phyloP scores from a whole-genome alignment of 2,888 invertebrate genomes.

The Hirtodrosophila confusa region DNA sequence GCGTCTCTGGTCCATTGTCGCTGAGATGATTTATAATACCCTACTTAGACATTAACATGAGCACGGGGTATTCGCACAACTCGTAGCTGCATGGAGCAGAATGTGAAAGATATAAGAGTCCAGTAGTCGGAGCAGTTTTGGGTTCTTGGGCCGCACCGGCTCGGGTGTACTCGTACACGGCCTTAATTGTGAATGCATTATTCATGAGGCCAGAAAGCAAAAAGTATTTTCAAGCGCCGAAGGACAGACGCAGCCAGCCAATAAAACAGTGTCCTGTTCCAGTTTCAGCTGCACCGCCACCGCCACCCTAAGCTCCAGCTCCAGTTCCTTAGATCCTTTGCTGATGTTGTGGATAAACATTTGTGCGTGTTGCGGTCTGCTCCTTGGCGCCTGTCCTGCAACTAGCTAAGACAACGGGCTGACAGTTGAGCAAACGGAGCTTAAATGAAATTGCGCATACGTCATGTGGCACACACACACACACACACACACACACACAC shows the following conservation, averaged over 20 bases:
- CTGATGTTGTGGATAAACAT: conserved; percentile 37
- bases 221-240: conserved; percentile 41
- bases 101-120: conserved; percentile 14
- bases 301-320: conserved; percentile 1
- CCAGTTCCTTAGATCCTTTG: conserved; percentile 4
- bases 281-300: neutral
- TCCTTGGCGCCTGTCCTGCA: conserved; percentile 7
- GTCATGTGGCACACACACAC: conserved; percentile 55
- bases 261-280: conserved; percentile 59
- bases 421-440: conserved; percentile 58
- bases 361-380: conserved; percentile 15
- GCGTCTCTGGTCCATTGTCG: too few relatives aligned
- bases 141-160: conserved; percentile 18
- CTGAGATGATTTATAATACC: too few relatives aligned
- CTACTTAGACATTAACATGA: too few relatives aligned
- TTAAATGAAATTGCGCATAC: conserved; percentile 68
- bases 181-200: conserved; percentile 77
- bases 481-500: conserved; percentile 9
- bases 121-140: conserved; percentile 9
- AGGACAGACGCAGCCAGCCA: conserved; percentile 61
- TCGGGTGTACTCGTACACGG: conserved; percentile 24
- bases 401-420: conserved; percentile 44
- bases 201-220: conserved; percentile 60
- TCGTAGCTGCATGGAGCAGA: conserved; percentile 19
- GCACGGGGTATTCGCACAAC: too few relatives aligned